These are phyloP conservation scores for Kryptolebias ocellatus DNA, from an alignment of 2,797 vertebrate species.

Conservation along the genomic window DNA sequence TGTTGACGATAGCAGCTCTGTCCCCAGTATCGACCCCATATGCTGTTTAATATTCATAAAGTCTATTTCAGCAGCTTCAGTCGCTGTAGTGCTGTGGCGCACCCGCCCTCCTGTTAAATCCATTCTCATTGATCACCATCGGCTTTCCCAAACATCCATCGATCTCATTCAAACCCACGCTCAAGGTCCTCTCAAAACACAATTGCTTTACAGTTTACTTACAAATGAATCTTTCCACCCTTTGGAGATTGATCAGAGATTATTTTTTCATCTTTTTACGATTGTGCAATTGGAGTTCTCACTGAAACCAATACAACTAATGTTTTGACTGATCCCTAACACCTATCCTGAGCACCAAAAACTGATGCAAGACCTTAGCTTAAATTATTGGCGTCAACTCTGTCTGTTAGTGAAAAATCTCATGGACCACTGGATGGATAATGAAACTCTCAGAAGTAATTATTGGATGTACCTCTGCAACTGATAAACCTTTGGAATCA, in stretches of 20 bases:
- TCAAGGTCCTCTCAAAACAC: conserved; percentile 86
- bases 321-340: no score
- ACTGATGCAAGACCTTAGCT: no score
- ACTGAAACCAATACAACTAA: conserved; percentile 69
- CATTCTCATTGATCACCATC: conserved; percentile 95
- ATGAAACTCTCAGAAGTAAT: no score
- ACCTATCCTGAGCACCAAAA: no score
- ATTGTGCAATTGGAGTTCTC: conserved; percentile 68
- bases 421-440: no score
- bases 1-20: conserved; percentile 59
- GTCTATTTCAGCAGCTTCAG: conserved; percentile 89
- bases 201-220: conserved; percentile 66
- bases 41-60: conserved; percentile 97
- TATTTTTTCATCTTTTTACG: conserved; percentile 60
- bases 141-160: conserved; percentile 83
- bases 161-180: conserved; percentile 83
- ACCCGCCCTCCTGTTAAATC: conserved; percentile 84
- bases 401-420: no score
- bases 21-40: conserved; percentile 83
- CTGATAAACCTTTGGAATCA: no score
- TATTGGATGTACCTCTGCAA: no score
- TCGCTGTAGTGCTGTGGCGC: conserved; percentile 82
- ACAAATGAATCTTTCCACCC: conserved; percentile 68
- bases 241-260: conserved; percentile 55
- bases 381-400: no score